phyloP scores from a whole-genome alignment of 2,113 vertebrate genomes.

The Chaetodon trifascialis region DNA sequence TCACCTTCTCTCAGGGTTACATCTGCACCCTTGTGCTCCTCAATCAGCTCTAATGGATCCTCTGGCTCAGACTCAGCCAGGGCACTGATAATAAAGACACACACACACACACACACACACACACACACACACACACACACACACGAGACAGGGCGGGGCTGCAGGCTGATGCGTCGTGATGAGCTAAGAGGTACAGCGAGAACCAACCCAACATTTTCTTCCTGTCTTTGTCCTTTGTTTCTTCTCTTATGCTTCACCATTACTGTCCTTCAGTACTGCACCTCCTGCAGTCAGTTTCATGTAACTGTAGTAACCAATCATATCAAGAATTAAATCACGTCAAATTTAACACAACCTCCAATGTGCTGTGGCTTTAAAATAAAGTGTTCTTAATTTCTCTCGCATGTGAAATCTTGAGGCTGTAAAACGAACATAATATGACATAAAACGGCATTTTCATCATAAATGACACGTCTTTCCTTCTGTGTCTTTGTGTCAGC shows the following conservation, averaged over 20 bases:
- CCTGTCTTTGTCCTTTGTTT: conserved; percentile 67
- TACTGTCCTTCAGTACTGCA: not conserved
- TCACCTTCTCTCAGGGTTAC: conserved; percentile 83
- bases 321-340: not conserved
- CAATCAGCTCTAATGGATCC: conserved; percentile 86
- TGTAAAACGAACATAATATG: too few species aligned
- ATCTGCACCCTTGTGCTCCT: conserved; percentile 76
- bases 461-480: too few species aligned
- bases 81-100: conserved; percentile 64
- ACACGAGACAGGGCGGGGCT: conserved; percentile 53
- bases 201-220: conserved; percentile 55
- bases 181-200: conserved; percentile 63
- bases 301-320: too few species aligned
- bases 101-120: conserved; percentile 53
- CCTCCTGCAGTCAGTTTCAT: not conserved
- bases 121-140: conserved; percentile 42
- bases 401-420: not conserved
- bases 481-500: conserved; percentile 5
- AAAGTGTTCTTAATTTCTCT: too few species aligned
- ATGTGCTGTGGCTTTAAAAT: too few species aligned
- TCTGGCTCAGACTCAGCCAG: conserved; percentile 79
- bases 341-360: not conserved
- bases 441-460: not conserved
- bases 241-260: conserved; percentile 1
- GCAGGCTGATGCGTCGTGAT: conserved; percentile 55